phyloP scores from a whole-genome alignment of 2,797 vertebrate genomes.

The Balearica regulorum region DNA sequence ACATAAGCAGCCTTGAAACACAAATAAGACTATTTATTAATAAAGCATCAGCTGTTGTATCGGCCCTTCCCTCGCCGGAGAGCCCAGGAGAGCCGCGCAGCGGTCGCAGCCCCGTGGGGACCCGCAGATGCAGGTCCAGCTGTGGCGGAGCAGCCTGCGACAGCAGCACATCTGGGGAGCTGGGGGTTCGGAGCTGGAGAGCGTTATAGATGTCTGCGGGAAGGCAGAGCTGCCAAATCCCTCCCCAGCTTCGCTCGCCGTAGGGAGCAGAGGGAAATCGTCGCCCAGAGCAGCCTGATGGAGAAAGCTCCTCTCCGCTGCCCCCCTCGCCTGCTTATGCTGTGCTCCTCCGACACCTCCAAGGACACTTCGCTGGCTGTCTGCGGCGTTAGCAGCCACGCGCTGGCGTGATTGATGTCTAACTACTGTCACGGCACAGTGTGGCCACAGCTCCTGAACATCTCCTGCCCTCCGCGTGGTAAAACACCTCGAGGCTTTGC shows the following conservation, averaged over 20 bases:
- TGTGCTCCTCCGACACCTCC: neutral
- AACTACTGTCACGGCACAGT: too few relatives aligned
- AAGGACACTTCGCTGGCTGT: neutral
- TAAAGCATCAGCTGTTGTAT: neutral
- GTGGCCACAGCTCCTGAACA: fast-evolving
- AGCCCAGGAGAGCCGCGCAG: neutral
- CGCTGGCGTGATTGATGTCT: neutral
- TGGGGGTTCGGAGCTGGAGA: fast-evolving
- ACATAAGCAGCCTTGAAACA: too few relatives aligned
- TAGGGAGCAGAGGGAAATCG: neutral
- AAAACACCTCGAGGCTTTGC: neutral
- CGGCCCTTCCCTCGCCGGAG: neutral
- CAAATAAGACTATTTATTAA: too few relatives aligned
- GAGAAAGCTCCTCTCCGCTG: neutral
- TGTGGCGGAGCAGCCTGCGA: neutral
- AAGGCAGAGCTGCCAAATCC: neutral
- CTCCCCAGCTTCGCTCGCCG: neutral
- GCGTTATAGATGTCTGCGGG: fast-evolving
- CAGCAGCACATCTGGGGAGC: neutral
- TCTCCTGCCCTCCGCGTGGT: neutral
- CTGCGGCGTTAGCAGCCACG: neutral
- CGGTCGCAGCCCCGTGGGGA: neutral
- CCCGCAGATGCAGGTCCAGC: neutral
- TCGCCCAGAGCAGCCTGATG: neutral
- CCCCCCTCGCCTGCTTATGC: neutral